Base-by-base conservation (phyloP, 2,113 vertebrate genomes). In the Pluvianellus socialis region DNA sequence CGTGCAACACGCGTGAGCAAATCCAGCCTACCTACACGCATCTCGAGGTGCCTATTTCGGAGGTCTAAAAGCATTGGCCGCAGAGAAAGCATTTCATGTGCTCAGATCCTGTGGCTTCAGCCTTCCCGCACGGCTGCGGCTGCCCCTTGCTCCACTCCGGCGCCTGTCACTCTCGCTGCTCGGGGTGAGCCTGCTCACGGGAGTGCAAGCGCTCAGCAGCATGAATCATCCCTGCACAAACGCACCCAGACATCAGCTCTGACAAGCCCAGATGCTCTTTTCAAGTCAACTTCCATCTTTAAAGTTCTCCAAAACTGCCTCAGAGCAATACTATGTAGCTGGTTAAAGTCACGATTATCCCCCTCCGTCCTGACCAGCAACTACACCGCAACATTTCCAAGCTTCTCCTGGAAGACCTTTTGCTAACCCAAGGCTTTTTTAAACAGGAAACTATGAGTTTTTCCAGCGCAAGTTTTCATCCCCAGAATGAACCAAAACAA, bases 171-270 rank as follows among this genome's bases (percentile, higher is more conserved):
- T 58, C 23, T 59, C 44, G 1, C 2, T 56, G 23, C 90, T 32
- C 0, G 1, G 80, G 79, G 23, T 5, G 14, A 71, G 27, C 10
- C 23, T 10, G 83, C 59, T 58, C 47, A 87, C 2, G 0, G 0
- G 8, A 14, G 4, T 3, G 40, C 4, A 32, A 77, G 42, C 0
- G 4, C 61, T 56, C 65, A 20, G 38, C 4, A 4, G 23, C 6
- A 2, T 35, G 17, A 53, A 28, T 9, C 50, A 52, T 15, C 10
- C 59, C 76, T 59, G 20, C 86, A 32, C 35, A 20, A 53, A 17
- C 50, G 17, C 80, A 19, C 50, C 0, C 2, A 52, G 20, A 32
- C 2, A 0, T 79, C 27, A 24, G 52, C 66, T n/a, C 42, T 15
- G 10, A 32, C 76, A 44, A 18, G 30, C 10, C 61, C 6, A 14